Evolutionary conservation across 2,888 invertebrate genomes (phyloP), one percentile per base, ranked within the genome.

Genomic region (Heliconius charithonia): DNA sequence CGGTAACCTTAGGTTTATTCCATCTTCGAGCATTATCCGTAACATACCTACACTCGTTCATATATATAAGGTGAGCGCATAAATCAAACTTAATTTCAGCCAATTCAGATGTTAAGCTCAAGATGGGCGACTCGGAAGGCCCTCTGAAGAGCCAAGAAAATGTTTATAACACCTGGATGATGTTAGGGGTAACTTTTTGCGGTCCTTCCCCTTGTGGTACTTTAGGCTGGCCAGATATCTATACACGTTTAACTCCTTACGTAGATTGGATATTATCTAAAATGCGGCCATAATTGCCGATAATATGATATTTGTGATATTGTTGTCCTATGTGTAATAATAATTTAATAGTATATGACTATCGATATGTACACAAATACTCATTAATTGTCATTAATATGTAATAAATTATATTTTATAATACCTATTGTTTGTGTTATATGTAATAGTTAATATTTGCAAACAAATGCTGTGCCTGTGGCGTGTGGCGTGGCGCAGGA

Each of bases 221-320:
- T 0, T 91, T 94, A n/a, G 95, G 95, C 1, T 96, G 96, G 93
- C 97, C 97, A 0, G 97, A 96, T 0, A 96, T 97, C 4, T 97
- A 97, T 87, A 97, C 97, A 0, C 93, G 95, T 65, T 95, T 97
- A 1, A 89, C 96, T 0, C 90, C 95, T 22, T 97, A 96, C 85
- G 87, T 96, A 76, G 95, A 96, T 79, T 97, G 97, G 97, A 96
- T 97, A 84, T 86, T 96, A 72, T 91, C 94, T 59, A 89, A 90
- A 92, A 77, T 96, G 89, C 81, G 95, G 92, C 95, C 96, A 92
- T 81, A 81, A 79, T 66, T 74, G 2, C 13, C 2, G 32, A 22
- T 19, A 13, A 77, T 41, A 66, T 45, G 16, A 16, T 19, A 65
- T 71, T 27, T 56, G 41, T 16, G 29, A 22, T 2, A 25, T 62